Evolutionary conservation across 2,888 invertebrate species (phyloP), one percentile per base, ranked within the genome.

Genomic region (Melanophora roralis): DNA sequence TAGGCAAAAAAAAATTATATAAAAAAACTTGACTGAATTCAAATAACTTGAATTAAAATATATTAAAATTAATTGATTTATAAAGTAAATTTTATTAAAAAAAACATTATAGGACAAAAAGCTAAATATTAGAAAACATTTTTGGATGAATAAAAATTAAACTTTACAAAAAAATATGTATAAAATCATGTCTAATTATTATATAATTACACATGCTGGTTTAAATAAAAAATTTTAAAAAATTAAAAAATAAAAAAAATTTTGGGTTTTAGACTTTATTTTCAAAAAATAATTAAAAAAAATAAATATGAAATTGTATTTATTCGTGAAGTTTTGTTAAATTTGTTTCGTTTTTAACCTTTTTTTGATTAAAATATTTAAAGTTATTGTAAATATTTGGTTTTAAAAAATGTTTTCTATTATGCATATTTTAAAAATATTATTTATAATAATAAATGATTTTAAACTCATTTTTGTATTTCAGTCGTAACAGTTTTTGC

Each of bases 11-110:
- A 73, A 34, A 49, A 36, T 19, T 0, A 8, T 83, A 84, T 82
- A 84, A 84, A 82, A 83, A 84, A 82, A 84, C 83, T 82, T 84
- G 84, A 77, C 82, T 83, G 83, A 81, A 82, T 81, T 64, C 77
- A 74, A 82, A 59, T 55, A 49, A 62, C 77, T 73, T 75, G 77
- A 68, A 74, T 78, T 75, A 82, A 71, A 82, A 80, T 75, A 77
- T 64, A 27, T 27, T 27, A 5, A 73, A 73, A 68, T 51, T 68
- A 72, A 60, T 76, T 80, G 80, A 80, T 78, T 60, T n/a, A 67
- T 57, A 80, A 80, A 72, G n/a, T 43, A 80, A 80, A 75, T 72
- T 74, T 74, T 73, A 71, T 72, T 69, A 73, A 64, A 72, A 68
- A 57, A 40, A 71, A 49, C 62, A 59, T 55, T 64, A 71, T 40